These are phyloP conservation scores for Otus scops DNA, from an alignment of 2,797 vertebrate species.

Conservation along the genomic window DNA sequence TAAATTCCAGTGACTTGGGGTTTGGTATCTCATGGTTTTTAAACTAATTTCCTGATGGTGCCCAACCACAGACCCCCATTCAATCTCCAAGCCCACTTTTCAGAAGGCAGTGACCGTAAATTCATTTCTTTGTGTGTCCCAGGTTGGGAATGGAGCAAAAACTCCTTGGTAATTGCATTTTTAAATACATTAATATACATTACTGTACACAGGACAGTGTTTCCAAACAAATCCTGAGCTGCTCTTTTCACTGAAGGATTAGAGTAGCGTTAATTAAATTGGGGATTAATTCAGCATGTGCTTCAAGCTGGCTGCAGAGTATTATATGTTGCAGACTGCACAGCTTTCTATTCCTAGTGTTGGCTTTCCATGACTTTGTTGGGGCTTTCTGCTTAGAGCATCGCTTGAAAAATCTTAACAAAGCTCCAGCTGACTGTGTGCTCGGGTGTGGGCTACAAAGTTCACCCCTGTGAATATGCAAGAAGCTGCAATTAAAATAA, in stretches of 20 bases:
- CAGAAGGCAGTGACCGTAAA: background rate
- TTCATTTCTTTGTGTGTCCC: background rate
- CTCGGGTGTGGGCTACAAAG: background rate
- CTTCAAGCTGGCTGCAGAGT: background rate
- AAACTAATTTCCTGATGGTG: background rate
- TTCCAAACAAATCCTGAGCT: background rate
- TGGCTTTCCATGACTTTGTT: background rate
- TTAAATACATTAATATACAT: background rate
- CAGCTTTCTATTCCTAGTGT: background rate
- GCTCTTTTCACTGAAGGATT: slow-evolving; percentile 31
- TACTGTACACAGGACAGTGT: background rate
- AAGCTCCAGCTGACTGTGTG: background rate
- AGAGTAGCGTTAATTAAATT: background rate
- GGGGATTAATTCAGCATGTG: slow-evolving; percentile 8
- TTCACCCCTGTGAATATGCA: background rate
- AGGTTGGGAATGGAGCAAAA: background rate
- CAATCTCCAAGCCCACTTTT: background rate
- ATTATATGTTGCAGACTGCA: background rate
- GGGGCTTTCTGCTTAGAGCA: background rate
- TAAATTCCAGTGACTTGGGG: fast-evolving
- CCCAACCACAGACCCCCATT: background rate
- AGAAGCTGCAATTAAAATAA: background rate
- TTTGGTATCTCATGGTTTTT: background rate
- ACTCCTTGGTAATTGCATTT: background rate
- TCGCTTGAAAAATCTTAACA: background rate